Evolutionary conservation across 2,888 invertebrate species (phyloP), one percentile per base, ranked within the genome.

Genomic region (Netelia inedita): DNA sequence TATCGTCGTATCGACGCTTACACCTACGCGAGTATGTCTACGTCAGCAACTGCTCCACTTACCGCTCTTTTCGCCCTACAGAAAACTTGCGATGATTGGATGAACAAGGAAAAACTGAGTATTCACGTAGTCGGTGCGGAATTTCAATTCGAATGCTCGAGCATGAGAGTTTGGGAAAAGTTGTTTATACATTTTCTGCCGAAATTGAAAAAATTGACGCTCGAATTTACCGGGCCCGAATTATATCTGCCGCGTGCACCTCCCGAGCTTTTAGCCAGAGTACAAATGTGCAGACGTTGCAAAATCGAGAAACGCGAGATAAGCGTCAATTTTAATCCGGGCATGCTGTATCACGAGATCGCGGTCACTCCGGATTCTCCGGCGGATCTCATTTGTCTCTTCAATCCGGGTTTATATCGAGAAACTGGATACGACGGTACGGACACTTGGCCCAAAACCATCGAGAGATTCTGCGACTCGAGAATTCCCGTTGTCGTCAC

Each of bases 321-420:
- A 2, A 78, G 86, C 21, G 88, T 93, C 2, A 79, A 85, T 0
- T 93, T 93, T 59, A 89, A 91, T 63, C 88, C 91, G 2, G 85
- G 80, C 11, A 90, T 86, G 82, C 87, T 94, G 1, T 94, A 94
- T 86, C 94, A 94, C 85, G 90, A 93, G 35, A 91, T 91, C 69
- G 75, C 76, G 1, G 82, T 85, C 2, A 65, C 85, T 19, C 69
- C 80, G 0, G 89, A 87, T 9, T 46, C 65, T 2, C 83, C 87
- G 46, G 93, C 94, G 0, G 91, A 94, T 87, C 57, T 94, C 0
- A 96, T 97, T 6, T 96, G 96, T 88, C 95, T 96, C 28, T 97
- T 96, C 91, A 97, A 97, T 91, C 95, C 96, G 0, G 96, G 96
- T 66, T 94, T 97, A 6, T 96, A 97, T 88, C 94, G 97, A n/a